phyloP scores from a whole-genome alignment of 1,140 invertebrate genomes.

The Kradibia gibbosae region DNA sequence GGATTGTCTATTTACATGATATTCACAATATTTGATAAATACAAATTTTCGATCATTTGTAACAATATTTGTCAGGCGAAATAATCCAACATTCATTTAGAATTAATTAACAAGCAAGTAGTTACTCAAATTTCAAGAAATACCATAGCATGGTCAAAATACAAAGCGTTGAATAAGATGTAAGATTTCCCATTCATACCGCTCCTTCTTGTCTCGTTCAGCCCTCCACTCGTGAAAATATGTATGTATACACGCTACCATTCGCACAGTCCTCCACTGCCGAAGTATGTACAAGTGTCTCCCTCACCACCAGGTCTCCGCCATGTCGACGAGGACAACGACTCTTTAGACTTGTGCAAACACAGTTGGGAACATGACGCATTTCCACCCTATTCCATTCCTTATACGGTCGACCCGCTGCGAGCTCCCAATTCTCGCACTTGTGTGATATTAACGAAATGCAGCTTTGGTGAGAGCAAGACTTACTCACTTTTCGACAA shows the following conservation, averaged over 20 bases:
- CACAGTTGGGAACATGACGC: conserved; percentile 17
- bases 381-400: neutral
- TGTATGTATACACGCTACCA: neutral
- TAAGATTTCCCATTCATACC: neutral
- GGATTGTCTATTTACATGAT: too few species aligned
- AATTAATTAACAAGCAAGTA: too few species aligned
- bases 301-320: neutral
- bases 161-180: neutral
- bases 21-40: too few species aligned
- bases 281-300: neutral
- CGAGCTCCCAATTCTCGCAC: conserved; percentile 31
- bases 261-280: neutral
- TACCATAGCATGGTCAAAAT: neutral
- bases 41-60: too few species aligned
- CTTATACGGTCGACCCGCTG: conserved; percentile 20
- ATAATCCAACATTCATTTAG: too few species aligned
- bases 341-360: conserved; percentile 38
- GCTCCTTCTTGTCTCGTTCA: neutral
- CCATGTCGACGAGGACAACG: conserved; percentile 20
- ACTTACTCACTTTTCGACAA: neutral
- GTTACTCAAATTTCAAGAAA: too few species aligned
- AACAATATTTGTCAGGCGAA: too few species aligned
- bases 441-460: conserved; percentile 42
- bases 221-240: conserved; percentile 4
- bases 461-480: neutral